phyloP scores from a whole-genome alignment of 2,113 vertebrate genomes.

The Odontophorus gujanensis region DNA sequence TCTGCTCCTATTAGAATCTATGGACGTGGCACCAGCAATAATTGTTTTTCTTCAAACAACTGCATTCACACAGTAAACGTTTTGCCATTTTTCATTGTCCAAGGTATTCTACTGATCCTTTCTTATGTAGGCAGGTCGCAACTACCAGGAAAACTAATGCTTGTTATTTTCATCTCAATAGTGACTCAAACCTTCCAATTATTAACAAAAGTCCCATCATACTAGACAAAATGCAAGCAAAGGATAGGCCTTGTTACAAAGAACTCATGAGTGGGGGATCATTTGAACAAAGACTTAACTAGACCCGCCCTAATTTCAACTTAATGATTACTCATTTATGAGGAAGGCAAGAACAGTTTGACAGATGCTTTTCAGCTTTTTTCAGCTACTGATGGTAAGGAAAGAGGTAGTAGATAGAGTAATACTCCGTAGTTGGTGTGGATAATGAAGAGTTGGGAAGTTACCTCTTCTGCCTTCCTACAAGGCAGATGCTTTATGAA shows the following conservation, averaged over 20 bases:
- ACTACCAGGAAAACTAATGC: not conserved
- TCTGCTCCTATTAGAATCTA: not conserved
- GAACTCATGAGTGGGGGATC: accelerated
- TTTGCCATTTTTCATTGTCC: not conserved
- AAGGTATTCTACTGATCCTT: not conserved
- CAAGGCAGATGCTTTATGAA: not conserved
- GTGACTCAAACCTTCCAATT: not conserved
- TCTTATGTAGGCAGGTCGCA: not conserved
- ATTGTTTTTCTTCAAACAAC: not conserved
- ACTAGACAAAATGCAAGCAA: not conserved
- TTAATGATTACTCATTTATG: not conserved
- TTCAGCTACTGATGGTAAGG: not conserved
- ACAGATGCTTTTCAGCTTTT: not conserved
- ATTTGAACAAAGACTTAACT: not conserved
- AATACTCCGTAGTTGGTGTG: not conserved
- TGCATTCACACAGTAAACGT: not conserved
- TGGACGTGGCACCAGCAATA: not conserved
- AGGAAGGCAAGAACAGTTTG: not conserved
- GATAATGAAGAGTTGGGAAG: not conserved
- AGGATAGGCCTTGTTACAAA: not conserved
- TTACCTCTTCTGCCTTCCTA: not conserved
- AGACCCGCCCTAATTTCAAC: not conserved
- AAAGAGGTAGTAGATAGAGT: not conserved
- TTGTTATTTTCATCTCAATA: not conserved
- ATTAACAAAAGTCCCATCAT: not conserved